These are phyloP conservation scores for Sisyra nigra DNA, from an alignment of 2,888 invertebrate species.

Conservation along the genomic window DNA sequence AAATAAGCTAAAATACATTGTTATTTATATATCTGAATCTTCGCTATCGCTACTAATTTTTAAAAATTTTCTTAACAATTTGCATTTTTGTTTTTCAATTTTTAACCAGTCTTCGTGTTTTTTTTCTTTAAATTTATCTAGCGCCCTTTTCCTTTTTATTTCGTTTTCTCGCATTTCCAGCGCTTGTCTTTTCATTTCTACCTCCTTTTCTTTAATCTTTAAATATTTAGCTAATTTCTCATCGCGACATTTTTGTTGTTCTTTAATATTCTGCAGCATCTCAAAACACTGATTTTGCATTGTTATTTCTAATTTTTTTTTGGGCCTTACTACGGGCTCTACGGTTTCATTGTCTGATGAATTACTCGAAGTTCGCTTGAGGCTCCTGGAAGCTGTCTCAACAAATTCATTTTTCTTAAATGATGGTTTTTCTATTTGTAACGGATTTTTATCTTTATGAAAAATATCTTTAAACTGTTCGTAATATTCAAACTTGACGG, in stretches of 20 bases:
- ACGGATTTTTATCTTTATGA: background rate
- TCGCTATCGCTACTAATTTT: constrained; percentile 5
- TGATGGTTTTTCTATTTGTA: no score
- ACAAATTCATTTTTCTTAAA: no score
- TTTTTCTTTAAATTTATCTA: constrained; percentile 5
- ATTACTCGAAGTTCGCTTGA: background rate
- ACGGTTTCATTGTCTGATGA: background rate
- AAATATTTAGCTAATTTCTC: constrained; percentile 1
- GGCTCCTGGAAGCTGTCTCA: background rate
- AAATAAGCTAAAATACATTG: background rate
- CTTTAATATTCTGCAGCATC: background rate
- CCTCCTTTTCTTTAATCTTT: constrained; percentile 3
- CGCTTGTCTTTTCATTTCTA: constrained; percentile 1
- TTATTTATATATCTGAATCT: constrained; percentile 3
- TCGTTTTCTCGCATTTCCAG: constrained; percentile 1
- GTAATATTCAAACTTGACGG: background rate
- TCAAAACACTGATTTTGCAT: background rate
- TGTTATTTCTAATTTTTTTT: background rate
- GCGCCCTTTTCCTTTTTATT: constrained; percentile 1
- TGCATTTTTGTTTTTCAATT: constrained; percentile 5
- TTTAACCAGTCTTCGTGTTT: constrained; percentile 6
- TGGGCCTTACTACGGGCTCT: background rate
- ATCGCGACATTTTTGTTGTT: constrained; percentile 1
- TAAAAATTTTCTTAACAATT: constrained; percentile 2
- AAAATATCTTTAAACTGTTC: constrained; percentile 1